Conservation (phyloP, 2,113 vertebrate genomes). For the Odobenus rosmarus region DNA sequence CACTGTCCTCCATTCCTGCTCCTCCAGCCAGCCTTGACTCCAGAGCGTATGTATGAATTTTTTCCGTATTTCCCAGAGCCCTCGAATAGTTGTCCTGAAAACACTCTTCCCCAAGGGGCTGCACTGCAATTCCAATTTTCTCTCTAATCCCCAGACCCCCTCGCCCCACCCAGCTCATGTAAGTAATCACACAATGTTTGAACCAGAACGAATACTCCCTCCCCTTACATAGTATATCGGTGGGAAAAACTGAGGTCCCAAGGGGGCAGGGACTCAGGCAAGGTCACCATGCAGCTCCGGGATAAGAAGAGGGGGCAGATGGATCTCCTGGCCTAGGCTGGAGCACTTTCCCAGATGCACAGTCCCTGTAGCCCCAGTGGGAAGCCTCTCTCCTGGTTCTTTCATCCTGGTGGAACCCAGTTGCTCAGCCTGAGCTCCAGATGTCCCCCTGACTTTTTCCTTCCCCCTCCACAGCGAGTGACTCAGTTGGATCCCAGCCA, state of each 20-base stretch:
- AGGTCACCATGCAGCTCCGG: background rate
- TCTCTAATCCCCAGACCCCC: background rate
- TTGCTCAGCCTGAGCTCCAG: background rate
- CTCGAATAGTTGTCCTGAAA: background rate
- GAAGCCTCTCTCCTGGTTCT: background rate
- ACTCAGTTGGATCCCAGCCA: constrained; percentile 53
- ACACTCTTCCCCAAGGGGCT: background rate
- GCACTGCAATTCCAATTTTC: background rate
- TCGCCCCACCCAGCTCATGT: background rate
- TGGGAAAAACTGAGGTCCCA: background rate
- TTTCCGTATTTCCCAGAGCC: background rate
- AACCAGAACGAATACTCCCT: background rate
- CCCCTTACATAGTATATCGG: too few species aligned
- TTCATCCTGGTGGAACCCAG: background rate
- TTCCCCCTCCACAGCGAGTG: background rate
- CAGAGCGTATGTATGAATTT: background rate
- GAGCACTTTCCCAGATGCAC: background rate
- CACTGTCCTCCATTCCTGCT: background rate
- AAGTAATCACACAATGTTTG: background rate
- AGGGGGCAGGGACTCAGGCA: background rate
- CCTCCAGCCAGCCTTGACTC: background rate
- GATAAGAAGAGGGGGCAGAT: background rate
- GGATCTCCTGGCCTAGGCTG: background rate
- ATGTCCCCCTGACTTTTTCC: background rate
- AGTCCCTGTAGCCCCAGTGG: background rate